Evolutionary conservation across 2,797 vertebrate genomes (phyloP).

Genomic region (Momotus momota): DNA sequence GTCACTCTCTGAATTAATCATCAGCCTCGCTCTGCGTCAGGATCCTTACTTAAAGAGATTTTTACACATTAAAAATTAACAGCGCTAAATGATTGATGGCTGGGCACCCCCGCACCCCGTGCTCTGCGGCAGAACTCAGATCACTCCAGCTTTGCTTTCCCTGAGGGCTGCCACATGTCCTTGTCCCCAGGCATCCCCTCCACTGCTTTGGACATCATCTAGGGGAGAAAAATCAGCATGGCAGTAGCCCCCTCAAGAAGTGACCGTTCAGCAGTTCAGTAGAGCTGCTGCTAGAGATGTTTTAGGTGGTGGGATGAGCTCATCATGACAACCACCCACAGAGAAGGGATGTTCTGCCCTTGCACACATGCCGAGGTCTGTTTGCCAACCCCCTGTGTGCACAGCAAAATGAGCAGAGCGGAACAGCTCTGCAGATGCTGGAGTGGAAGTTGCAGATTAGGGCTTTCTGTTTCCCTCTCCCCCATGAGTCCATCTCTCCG

Average conservation of each 20-base stretch:
- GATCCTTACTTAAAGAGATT: background rate
- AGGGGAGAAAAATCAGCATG: fast-evolving
- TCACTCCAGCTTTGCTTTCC: background rate
- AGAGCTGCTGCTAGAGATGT: background rate
- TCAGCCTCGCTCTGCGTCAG: background rate
- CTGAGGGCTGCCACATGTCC: fast-evolving
- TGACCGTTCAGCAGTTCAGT: background rate
- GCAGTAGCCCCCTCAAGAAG: background rate
- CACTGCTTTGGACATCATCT: background rate
- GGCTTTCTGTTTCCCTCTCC: background rate
- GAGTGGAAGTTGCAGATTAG: background rate
- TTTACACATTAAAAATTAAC: conserved; percentile 64
- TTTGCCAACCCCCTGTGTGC: fast-evolving
- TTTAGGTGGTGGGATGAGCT: background rate
- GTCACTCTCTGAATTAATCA: conserved; percentile 56
- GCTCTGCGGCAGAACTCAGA: background rate
- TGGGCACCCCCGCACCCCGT: background rate
- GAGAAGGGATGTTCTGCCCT: background rate
- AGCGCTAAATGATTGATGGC: conserved; percentile 51
- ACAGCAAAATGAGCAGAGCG: fast-evolving
- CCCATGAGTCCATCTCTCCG: fast-evolving
- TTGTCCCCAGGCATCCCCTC: background rate
- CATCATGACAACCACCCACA: fast-evolving
- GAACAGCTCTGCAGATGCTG: background rate
- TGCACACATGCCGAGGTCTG: fast-evolving